A percentile compares a stretch with the other conserved stretches of the same genome.
Conservation (phyloP, 2,113 vertebrate species). For the Caloenas nicobarica region DNA sequence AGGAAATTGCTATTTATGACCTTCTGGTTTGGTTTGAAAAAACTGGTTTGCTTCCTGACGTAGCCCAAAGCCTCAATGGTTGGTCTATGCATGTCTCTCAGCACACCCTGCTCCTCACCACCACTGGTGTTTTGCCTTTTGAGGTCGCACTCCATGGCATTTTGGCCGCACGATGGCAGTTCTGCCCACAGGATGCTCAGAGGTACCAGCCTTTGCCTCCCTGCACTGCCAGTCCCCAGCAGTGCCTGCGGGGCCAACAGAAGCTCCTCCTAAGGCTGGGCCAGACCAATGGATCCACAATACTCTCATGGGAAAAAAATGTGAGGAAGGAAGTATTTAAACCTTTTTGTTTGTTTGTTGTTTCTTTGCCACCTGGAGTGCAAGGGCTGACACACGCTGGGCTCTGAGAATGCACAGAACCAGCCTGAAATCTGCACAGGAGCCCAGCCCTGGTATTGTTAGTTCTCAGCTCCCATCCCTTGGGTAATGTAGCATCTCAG, state of each 20-base stretch:
- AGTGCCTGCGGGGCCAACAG: neutral
- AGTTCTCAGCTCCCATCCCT: neutral
- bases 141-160: neutral
- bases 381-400: neutral
- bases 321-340: neutral
- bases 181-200: neutral
- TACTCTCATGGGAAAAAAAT: neutral
- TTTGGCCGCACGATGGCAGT: neutral
- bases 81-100: accelerated
- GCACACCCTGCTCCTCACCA: neutral
- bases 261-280: neutral
- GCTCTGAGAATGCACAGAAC: neutral
- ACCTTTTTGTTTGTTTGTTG: too few species aligned
- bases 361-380: neutral
- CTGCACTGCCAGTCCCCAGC: neutral
- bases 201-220: neutral
- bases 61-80: neutral
- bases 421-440: neutral
- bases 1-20: neutral
- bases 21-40: neutral
- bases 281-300: neutral
- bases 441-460: neutral
- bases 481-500: neutral
- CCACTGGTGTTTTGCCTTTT: neutral
- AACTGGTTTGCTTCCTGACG: neutral